These are phyloP conservation scores for Sepioteuthis lessoniana DNA, from an alignment of 2,888 invertebrate species.

Conservation along the genomic window DNA sequence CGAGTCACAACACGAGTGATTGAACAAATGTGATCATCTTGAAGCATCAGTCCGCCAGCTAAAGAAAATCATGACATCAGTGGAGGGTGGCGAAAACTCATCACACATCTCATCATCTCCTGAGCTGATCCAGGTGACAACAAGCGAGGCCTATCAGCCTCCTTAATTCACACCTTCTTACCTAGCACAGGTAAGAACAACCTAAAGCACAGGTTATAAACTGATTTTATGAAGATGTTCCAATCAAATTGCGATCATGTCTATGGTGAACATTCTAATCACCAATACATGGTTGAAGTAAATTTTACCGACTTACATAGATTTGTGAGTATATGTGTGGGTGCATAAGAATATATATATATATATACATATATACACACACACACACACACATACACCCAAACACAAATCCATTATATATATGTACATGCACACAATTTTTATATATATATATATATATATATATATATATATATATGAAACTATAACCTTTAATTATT, in stretches of 20 bases:
- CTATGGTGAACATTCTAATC: background rate
- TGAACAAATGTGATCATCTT: background rate
- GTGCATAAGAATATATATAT: background rate
- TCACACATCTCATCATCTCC: background rate
- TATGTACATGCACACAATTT: too few relatives aligned
- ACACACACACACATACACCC: background rate
- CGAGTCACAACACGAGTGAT: slow-evolving; percentile 18
- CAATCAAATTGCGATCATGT: slow-evolving; percentile 33
- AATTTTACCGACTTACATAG: background rate
- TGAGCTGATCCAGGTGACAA: background rate
- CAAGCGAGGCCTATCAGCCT: slow-evolving; percentile 33
- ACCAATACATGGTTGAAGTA: background rate
- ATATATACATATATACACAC: background rate
- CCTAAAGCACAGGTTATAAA: background rate
- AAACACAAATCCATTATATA: too few relatives aligned
- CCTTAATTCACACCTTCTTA: background rate
- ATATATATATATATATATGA: too few relatives aligned
- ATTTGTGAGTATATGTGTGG: background rate
- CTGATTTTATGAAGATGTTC: slow-evolving; percentile 7
- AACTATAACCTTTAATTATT: background rate
- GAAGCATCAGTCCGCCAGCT: background rate
- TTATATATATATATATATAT: background rate
- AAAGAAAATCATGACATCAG: background rate
- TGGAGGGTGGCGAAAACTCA: background rate
- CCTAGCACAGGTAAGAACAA: background rate